Conservation (phyloP, 64 coral and sea anemone genomes). For the Trachythela sp. region DNA sequence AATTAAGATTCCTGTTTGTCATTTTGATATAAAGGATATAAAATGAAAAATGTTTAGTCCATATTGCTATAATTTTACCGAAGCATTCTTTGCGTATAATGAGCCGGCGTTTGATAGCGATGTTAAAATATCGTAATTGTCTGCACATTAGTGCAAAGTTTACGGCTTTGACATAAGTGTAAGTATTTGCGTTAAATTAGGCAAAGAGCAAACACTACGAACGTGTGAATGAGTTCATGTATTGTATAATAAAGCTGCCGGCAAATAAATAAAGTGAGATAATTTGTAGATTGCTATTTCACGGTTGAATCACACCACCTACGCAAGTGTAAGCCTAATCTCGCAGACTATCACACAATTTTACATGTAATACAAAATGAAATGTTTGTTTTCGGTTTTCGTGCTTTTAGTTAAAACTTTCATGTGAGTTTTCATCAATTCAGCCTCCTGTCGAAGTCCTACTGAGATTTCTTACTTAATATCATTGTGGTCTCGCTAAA, state of each 20-base stretch:
- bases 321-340: background rate
- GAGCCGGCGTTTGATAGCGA: background rate
- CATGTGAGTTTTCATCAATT: background rate
- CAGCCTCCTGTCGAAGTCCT: background rate
- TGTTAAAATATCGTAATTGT: background rate
- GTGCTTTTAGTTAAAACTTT: background rate
- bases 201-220: background rate
- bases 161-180: background rate
- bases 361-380: background rate
- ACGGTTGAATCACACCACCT: background rate
- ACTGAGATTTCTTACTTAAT: background rate
- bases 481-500: background rate
- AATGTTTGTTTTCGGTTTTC: background rate
- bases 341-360: background rate
- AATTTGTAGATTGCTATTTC: background rate
- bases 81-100: background rate
- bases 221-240: background rate
- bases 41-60: no score
- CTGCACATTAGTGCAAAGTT: background rate
- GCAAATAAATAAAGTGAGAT: constrained; percentile 1
- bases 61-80: no score
- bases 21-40: no score
- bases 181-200: background rate
- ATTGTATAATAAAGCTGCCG: constrained; percentile 2
- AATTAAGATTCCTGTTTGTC: no score